Conservation (phyloP, 2,797 vertebrate genomes). For the Cryptoprocta ferox region DNA sequence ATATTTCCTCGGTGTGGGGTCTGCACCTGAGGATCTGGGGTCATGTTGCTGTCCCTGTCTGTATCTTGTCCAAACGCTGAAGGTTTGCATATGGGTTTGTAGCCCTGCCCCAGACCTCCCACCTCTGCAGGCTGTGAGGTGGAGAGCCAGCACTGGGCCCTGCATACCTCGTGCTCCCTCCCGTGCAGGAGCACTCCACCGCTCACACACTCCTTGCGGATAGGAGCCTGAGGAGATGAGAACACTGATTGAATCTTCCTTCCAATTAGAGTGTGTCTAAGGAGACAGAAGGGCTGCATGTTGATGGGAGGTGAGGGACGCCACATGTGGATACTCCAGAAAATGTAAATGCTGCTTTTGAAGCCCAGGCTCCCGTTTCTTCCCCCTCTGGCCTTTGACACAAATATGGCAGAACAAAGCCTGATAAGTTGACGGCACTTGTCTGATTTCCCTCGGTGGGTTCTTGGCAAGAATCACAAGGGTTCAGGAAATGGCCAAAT, state of each 20-base stretch:
- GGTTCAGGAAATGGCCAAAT: no score
- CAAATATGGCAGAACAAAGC: not conserved
- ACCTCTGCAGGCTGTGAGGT: rapidly evolving
- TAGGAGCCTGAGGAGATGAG: not conserved
- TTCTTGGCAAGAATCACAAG: not conserved
- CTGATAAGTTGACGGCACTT: not conserved
- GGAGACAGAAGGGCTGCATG: rapidly evolving
- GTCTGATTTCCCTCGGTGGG: not conserved
- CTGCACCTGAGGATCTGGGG: rapidly evolving
- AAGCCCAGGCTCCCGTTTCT: not conserved
- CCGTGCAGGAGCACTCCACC: rapidly evolving
- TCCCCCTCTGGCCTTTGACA: not conserved
- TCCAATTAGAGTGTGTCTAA: rapidly evolving
- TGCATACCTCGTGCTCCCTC: rapidly evolving
- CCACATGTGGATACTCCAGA: not conserved
- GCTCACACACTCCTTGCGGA: not conserved
- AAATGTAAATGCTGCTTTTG: not conserved
- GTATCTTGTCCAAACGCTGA: not conserved
- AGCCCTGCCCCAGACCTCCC: not conserved
- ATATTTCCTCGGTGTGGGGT: not conserved
- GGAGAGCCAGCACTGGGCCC: not conserved
- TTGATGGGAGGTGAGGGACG: rapidly evolving
- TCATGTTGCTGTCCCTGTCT: not conserved
- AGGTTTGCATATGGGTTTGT: not conserved
- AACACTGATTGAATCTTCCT: rapidly evolving